Base-by-base conservation (phyloP, 2,797 vertebrate species). In the Crenichthys baileyi region DNA sequence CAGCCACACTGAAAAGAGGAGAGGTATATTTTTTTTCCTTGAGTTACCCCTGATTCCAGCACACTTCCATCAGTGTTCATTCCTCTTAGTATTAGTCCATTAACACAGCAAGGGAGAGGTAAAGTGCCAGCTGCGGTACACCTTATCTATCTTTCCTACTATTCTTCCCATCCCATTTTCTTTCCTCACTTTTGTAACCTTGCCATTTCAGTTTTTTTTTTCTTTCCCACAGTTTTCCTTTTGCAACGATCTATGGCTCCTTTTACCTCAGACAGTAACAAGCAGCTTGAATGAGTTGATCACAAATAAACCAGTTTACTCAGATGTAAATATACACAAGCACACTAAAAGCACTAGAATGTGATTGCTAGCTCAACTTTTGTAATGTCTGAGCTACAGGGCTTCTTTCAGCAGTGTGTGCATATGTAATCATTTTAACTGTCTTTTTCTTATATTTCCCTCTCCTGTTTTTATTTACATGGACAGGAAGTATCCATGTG, bases 81-180 rank as follows among this genome's bases (percentile, higher is more conserved):
- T 18, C 26, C 50, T 70, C 44, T n/a, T 12, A 74, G 44, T 77
- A 39, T 80, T 70, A 72, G 70, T 80, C 61, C 51, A 72, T 58
- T 76, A 55, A 53, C 60, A 75, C 82, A 15, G 44, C 53, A n/a
- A 58, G 48, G 26, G 50, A 56, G 7, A 9, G 63, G 15, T n/a
- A 20, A 41, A 56, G n/a, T 72, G 50, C 46, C 31, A 75, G 15
- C 6, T 13, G 67, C 41, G 44, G 2, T n/a, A 18, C 74, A 68
- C 77, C 72, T 81, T 24, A 39, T 36, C 65, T 39, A 26, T 82
- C 68, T 31, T 31, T 65, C 36, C n/a, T 7, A 29, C 46, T 24
- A 2, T 75, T 82, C 51, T 36, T 74, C 18, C 67, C 36, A 7
- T 58, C n/a, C 24, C 56, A 44, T 39, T 15, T 68, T 24, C 65